phyloP scores from a whole-genome alignment of 1,140 invertebrate species.

The Sipha flava region DNA sequence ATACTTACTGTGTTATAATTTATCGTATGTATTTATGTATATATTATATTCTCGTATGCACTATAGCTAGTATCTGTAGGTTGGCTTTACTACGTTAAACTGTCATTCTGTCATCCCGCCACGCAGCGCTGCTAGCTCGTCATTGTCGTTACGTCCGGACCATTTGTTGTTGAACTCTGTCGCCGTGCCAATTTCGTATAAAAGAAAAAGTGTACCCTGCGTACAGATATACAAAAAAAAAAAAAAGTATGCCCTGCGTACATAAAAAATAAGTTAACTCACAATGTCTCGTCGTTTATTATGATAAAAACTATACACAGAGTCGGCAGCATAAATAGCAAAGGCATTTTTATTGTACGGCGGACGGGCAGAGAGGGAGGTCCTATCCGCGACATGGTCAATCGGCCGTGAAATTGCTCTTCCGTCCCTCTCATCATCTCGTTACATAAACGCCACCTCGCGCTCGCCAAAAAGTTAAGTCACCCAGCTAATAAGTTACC shows the following conservation, averaged over 20 bases:
- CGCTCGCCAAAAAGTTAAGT: background rate
- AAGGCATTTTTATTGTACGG: background rate
- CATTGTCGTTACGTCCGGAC: constrained; percentile 17
- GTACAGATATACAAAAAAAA: background rate
- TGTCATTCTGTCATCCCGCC: constrained; percentile 14
- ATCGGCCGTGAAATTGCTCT: constrained; percentile 22
- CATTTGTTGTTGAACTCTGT: constrained; percentile 8
- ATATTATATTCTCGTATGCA: background rate
- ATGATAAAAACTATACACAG: constrained; percentile 1
- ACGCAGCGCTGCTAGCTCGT: background rate
- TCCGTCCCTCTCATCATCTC: background rate
- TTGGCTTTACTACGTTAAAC: constrained; percentile 8
- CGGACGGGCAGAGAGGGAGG: background rate
- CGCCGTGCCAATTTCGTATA: constrained; percentile 12
- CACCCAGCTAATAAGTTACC: constrained; percentile 9
- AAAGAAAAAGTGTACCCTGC: background rate
- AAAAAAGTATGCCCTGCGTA: no score
- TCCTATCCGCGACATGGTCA: background rate
- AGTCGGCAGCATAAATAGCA: background rate
- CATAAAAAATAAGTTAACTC: constrained; percentile 23
- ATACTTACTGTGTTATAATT: background rate
- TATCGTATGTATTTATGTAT: background rate
- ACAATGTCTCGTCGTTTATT: constrained; percentile 13
- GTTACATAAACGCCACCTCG: background rate
- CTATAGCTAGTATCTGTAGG: background rate